Conservation (phyloP, 2,113 vertebrate genomes). For the Speoplatyrhinus poulsoni region DNA sequence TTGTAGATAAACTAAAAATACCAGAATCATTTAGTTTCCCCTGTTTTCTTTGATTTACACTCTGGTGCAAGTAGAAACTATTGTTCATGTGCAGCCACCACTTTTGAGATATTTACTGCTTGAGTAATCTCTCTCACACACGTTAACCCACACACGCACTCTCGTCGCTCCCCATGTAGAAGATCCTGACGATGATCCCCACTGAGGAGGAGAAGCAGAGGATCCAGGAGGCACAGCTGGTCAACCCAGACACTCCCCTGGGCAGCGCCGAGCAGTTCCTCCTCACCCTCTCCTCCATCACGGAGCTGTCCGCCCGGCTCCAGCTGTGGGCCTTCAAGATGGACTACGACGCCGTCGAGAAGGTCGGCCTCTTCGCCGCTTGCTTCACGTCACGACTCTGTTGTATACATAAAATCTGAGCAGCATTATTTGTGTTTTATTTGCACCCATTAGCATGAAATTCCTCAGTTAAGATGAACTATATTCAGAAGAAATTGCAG, state of each 20-base stretch:
- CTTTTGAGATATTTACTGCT: constrained; percentile 8
- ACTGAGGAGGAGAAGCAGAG: constrained; percentile 96
- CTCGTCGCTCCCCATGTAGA: constrained; percentile 71
- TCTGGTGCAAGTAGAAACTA: background rate
- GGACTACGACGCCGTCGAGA: constrained; percentile 95
- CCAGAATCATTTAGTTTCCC: constrained; percentile 25
- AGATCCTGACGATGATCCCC: constrained; percentile 98
- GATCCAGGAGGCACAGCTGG: constrained; percentile 95
- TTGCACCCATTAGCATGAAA: no score
- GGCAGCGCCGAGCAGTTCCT: constrained; percentile 96
- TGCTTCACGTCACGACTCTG: background rate
- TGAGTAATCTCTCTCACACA: constrained; percentile 15
- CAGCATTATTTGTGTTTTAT: no score
- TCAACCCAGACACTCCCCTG: constrained; percentile 88
- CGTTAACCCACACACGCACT: constrained; percentile 4
- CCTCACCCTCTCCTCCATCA: constrained; percentile 94
- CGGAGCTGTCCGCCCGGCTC: constrained; percentile 90
- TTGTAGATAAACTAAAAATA: constrained; percentile 31
- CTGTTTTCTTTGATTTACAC: background rate
- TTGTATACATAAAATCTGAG: background rate
- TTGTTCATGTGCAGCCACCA: constrained; percentile 3
- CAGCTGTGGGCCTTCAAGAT: constrained; percentile 99
- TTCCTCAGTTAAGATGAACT: background rate
- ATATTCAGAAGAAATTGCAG: background rate
- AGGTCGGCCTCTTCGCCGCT: constrained; percentile 76